Base-by-base conservation (phyloP, 2,113 vertebrate species). In the Seriola rivoliana region DNA sequence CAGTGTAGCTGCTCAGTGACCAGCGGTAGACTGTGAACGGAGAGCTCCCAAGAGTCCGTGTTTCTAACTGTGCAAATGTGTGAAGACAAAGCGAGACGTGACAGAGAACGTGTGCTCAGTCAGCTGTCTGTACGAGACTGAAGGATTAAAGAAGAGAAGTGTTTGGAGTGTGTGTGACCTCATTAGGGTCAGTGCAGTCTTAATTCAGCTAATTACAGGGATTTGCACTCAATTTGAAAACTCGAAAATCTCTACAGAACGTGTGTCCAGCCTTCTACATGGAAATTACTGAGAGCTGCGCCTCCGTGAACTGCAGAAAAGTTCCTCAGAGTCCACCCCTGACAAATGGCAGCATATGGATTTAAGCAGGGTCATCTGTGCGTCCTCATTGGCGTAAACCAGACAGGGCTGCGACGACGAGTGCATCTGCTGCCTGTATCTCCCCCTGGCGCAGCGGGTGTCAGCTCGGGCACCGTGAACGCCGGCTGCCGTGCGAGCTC, bases 351-450 rank as follows among this genome's bases (percentile, higher is more conserved):
- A 44, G 13, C 57, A 42, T 19, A 40, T n/a, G 25, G 38, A 21
- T 25, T 29, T 3, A 40, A 46, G 29, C 29, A 3, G 6, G 34
- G 34, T 36, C 1, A 44, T 55, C 48, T 50, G 12, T 38, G 66
- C 14, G 12, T 72, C 38, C 29, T 69, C 3, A 5, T 32, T 50
- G 12, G 57, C 3, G 5, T 71, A 57, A 59, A 48, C 14, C 23
- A 34, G 17, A 81, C 11, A 64, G 42, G 57, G 16, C 58, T 52
- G 19, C 1, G 54, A 23, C 8, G 4, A 21, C 8, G 38, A 62
- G 54, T 50, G 42, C 78, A 78, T 85, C 74, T 78, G 78, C 64
- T 42, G 21, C 64, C 66, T 16, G 48, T 23, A 4, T 54, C 50
- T 71, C 65, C 16, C 40, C 52, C 52, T 52, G 64, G 34, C 59